Evolutionary conservation across 2,113 vertebrate species (phyloP).

Genomic region (Pterocles gutturalis): DNA sequence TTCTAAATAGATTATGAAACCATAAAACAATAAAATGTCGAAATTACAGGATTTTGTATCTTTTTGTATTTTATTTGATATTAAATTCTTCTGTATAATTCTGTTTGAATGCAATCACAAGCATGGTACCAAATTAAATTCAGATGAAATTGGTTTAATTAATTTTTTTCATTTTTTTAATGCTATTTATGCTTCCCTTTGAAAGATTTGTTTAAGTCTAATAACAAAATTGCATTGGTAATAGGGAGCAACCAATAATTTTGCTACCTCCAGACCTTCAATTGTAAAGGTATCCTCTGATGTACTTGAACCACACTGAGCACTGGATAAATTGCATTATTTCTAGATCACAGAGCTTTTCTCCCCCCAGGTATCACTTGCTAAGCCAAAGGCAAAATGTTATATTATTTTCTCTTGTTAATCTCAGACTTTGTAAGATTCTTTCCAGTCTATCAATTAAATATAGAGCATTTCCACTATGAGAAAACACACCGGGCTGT

Average conservation of each 20-base stretch:
- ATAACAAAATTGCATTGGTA: neutral
- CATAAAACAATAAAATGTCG: neutral
- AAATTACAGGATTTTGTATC: neutral
- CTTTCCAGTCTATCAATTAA: slow-evolving; percentile 1
- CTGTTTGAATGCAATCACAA: neutral
- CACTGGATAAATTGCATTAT: neutral
- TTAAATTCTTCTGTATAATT: neutral
- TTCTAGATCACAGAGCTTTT: neutral
- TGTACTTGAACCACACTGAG: neutral
- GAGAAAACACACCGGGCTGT: neutral
- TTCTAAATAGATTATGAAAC: neutral
- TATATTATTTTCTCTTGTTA: neutral
- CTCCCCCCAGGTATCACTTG: neutral
- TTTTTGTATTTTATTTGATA: neutral
- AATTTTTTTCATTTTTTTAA: neutral
- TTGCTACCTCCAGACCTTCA: neutral
- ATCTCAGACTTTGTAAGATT: slow-evolving; percentile 7
- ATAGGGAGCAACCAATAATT: neutral
- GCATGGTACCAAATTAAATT: neutral
- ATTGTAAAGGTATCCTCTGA: neutral
- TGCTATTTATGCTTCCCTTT: neutral
- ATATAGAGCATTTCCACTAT: neutral
- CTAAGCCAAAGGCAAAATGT: neutral
- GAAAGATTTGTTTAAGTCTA: neutral
- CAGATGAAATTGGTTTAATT: neutral